Conservation (phyloP, 2,113 vertebrate species). For the Marcusenius ussheri region DNA sequence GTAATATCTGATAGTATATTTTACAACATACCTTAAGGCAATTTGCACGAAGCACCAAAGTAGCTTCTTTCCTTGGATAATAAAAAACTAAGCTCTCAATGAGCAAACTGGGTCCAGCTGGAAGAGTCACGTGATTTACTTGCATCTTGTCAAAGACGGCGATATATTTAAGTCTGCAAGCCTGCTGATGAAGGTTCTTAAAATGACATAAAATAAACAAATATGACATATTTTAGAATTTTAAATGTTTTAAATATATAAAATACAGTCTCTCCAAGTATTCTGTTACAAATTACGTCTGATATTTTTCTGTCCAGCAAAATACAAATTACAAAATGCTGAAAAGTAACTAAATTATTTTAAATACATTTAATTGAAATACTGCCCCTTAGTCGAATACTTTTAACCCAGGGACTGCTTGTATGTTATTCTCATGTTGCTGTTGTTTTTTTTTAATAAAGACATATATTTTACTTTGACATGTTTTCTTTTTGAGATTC, state of each 20-base stretch:
- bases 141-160: background rate
- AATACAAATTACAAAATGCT: background rate
- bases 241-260: background rate
- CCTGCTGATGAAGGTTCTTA: background rate
- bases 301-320: background rate
- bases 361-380: too few species aligned
- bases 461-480: background rate
- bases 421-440: background rate
- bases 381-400: background rate
- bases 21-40: too few species aligned
- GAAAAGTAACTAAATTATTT: background rate
- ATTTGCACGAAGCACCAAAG: too few species aligned
- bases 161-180: background rate
- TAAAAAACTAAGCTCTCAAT: too few species aligned
- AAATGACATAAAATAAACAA: background rate
- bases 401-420: background rate
- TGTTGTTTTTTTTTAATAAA: background rate
- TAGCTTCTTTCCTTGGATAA: background rate
- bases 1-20: too few species aligned
- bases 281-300: background rate
- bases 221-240: background rate
- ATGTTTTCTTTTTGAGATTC: background rate
- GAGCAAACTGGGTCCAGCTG: too few species aligned
- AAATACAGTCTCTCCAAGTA: background rate
- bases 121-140: too few species aligned